Evolutionary conservation across 2,113 vertebrate genomes (phyloP), one percentile per base, ranked within the genome.

Genomic region (Hippolais icterina): DNA sequence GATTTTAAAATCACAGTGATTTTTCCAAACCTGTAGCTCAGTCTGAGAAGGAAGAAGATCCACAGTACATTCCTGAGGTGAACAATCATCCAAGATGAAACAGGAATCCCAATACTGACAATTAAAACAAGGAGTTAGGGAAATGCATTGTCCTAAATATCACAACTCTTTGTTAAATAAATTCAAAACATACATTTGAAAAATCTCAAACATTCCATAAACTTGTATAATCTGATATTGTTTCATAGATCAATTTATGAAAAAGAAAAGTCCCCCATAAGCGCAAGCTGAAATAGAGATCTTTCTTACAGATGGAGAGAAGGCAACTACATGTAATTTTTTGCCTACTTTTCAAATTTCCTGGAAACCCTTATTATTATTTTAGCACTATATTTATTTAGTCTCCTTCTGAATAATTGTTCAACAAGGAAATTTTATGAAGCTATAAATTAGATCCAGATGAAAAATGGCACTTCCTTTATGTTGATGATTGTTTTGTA

Each of bases 381-480:
- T 92, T 86, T 78, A 83, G 21, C 64, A 59, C 35, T 59, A 25
- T n/a, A 81, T 90, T 83, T 95, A 74, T 86, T 93, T 77, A 89
- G 71, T 61, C 16, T 92, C 17, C 57, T 50, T 89, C 64, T 75
- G 72, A 94, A 81, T 86, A 92, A 87, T 74, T 77, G 59, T 89
- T 90, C 56, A 86, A 42, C 53, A 83, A 69, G 22, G 24, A 93
- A 41, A 94, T 90, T 93, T 94, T 92, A 90, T 87, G 54, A 89
- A 94, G 44, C 35, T 88, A 47, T 74, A 89, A 60, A 89, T 93
- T 83, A 92, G 29, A 92, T 47, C 60, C 72, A 86, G 69, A 74
- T 83, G 92, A 97, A 95, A 93, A 90, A 92, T 54, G 54, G 54
- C 42, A 81, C 89, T 90, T 83, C 56, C 56, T 92, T 87, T 77